Evolutionary conservation across 2,113 vertebrate species (phyloP).

Genomic region (Centropristis striata): DNA sequence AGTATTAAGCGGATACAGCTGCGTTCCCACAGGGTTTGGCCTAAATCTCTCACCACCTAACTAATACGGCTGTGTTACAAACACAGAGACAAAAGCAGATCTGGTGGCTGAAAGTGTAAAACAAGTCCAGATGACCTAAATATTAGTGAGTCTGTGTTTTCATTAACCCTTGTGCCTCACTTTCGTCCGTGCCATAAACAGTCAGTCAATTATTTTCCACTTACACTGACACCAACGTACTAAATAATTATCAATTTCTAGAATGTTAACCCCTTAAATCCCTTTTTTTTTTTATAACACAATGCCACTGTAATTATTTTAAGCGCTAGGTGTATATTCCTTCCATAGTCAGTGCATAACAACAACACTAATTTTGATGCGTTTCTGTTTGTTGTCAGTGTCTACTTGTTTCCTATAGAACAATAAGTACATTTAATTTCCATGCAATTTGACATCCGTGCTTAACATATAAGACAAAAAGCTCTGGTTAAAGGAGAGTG

Average conservation of each 20-base stretch:
- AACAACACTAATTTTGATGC: no score
- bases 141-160: not conserved
- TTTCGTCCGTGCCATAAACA: no score
- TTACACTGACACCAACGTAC: not conserved
- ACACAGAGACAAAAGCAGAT: constrained; percentile 2
- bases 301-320: no score
- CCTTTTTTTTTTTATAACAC: no score
- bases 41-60: constrained; percentile 39
- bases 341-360: no score
- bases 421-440: not conserved
- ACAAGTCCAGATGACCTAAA: constrained; percentile 14
- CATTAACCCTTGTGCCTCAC: no score
- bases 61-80: constrained; percentile 1
- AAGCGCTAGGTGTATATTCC: no score
- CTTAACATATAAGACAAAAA: constrained; percentile 14
- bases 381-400: no score
- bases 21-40: constrained; percentile 42
- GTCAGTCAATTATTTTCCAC: not conserved
- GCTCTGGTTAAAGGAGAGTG: not conserved
- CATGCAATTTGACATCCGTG: not conserved
- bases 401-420: no score
- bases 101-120: constrained; percentile 3
- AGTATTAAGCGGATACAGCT: not conserved
- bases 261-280: no score
- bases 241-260: no score